These are phyloP conservation scores for Tuberolachnus salignus DNA, from an alignment of 2,888 invertebrate genomes.

Conservation along the genomic window DNA sequence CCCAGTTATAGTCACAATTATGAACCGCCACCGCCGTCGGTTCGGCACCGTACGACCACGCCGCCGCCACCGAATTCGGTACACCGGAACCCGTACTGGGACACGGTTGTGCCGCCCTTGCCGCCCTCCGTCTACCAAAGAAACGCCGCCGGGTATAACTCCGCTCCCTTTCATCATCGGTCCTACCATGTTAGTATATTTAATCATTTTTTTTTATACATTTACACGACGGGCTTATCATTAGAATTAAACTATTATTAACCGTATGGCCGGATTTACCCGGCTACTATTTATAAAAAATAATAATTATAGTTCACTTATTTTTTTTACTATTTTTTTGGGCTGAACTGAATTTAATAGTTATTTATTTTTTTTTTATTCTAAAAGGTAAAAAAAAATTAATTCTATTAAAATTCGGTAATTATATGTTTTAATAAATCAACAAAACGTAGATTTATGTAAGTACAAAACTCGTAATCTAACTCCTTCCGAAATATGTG, in stretches of 20 bases:
- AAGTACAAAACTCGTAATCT: too few relatives aligned
- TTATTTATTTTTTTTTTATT: too few relatives aligned
- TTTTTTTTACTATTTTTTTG: too few relatives aligned
- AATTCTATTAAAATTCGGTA: too few relatives aligned
- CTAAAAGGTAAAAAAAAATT: too few relatives aligned
- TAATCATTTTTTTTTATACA: background rate
- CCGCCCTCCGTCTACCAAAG: conserved; percentile 51
- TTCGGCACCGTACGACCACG: conserved; percentile 57
- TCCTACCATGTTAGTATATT: conserved; percentile 47
- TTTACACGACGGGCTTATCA: background rate
- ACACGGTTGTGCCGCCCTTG: conserved; percentile 50
- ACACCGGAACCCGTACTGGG: conserved; percentile 49
- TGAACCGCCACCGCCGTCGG: conserved; percentile 56
- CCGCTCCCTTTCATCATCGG: conserved; percentile 45
- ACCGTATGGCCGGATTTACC: too few relatives aligned
- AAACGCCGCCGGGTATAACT: conserved; percentile 1
- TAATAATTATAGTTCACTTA: too few relatives aligned
- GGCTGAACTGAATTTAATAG: too few relatives aligned
- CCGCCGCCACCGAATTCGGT: conserved; percentile 53
- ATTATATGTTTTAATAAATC: too few relatives aligned
- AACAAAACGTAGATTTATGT: too few relatives aligned
- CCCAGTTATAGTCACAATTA: conserved; percentile 58
- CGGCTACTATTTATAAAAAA: too few relatives aligned
- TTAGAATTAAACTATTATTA: background rate
- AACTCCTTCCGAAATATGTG: too few relatives aligned